These are phyloP conservation scores for Prolemur simus DNA, from an alignment of 2,113 vertebrate species.

Conservation along the genomic window DNA sequence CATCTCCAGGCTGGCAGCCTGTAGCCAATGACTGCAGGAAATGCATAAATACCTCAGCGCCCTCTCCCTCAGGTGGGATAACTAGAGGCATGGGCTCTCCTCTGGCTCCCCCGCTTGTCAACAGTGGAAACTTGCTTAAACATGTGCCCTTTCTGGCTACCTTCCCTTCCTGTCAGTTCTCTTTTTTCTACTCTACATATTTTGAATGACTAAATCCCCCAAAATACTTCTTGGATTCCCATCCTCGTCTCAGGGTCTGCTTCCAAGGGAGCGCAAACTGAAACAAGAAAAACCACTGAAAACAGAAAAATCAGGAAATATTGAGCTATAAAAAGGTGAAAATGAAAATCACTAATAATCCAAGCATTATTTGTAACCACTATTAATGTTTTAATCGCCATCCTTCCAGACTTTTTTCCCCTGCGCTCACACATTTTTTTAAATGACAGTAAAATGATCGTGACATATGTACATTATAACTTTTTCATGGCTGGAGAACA, in stretches of 20 bases:
- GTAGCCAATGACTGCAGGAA: neutral
- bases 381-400: neutral
- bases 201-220: neutral
- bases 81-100: neutral
- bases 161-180: neutral
- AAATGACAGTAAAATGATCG: neutral
- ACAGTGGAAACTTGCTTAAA: neutral
- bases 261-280: neutral
- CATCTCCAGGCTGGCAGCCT: neutral
- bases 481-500: neutral
- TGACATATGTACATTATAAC: neutral
- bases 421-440: neutral
- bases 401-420: neutral
- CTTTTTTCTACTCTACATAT: neutral
- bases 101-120: neutral
- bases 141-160: too few relatives aligned
- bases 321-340: neutral
- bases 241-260: neutral
- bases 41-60: neutral
- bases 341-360: conserved; percentile 5
- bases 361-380: neutral
- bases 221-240: neutral
- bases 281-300: neutral
- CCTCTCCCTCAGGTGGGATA: neutral
- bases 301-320: conserved; percentile 1